These are phyloP conservation scores for Ascidia mentula DNA, from an alignment of 23 tunicate genomes.

Conservation along the genomic window DNA sequence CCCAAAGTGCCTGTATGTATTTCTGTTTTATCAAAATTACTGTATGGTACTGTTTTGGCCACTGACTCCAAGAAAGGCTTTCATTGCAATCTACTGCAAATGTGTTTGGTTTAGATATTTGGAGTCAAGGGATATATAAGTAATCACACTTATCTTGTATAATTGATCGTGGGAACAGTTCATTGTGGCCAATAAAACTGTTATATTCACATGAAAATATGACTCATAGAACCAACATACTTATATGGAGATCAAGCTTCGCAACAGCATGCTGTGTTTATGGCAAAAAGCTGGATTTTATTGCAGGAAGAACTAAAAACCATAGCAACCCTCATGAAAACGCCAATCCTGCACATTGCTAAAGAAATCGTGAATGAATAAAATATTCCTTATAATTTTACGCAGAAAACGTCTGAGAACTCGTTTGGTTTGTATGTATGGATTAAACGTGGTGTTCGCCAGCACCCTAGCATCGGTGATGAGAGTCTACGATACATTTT, in stretches of 20 bases:
- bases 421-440: neutral
- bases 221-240: neutral
- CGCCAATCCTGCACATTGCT: neutral
- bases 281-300: neutral
- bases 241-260: neutral
- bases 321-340: too few species aligned
- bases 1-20: neutral
- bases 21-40: neutral
- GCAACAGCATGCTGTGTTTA: neutral
- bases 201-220: neutral
- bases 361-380: neutral
- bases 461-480: neutral
- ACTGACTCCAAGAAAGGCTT: too few species aligned
- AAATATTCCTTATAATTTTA: neutral
- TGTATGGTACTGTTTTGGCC: neutral
- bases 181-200: neutral
- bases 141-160: too few species aligned
- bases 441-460: neutral
- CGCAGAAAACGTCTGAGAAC: neutral
- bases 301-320: neutral
- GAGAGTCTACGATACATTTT: neutral
- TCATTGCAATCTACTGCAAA: too few species aligned
- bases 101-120: too few species aligned
- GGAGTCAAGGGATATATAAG: too few species aligned
- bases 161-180: too few species aligned